Percentiles rank a stretch among this genome's conserved stretches.
Conservation (phyloP, 2,888 invertebrate genomes). For the Lepidocyrtoides sp. region DNA sequence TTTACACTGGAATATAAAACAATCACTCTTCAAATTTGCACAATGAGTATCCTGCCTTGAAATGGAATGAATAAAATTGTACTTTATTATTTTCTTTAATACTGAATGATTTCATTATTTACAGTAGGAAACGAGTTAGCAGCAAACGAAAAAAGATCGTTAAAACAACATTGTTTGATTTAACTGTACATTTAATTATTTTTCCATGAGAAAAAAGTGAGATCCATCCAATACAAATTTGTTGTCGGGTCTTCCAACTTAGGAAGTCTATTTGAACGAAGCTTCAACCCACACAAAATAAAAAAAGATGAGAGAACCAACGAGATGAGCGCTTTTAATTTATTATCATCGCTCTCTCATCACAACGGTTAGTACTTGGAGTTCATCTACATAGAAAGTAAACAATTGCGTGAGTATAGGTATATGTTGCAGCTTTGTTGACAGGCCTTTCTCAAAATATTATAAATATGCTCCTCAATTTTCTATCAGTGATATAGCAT, state of each 20-base stretch:
- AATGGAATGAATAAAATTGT: too few species aligned
- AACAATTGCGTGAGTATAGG: background rate
- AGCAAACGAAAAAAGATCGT: too few species aligned
- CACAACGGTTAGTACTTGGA: background rate
- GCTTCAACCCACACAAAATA: background rate
- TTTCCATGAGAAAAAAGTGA: too few species aligned
- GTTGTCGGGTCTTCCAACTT: background rate
- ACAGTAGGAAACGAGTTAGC: too few species aligned
- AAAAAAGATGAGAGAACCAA: background rate
- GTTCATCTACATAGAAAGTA: background rate
- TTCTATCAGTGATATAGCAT: background rate
- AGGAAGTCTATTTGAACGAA: background rate
- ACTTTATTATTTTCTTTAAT: too few species aligned
- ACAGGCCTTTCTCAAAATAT: slow-evolving; percentile 49
- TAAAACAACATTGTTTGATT: too few species aligned
- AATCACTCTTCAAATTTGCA: too few species aligned
- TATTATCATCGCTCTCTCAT: background rate
- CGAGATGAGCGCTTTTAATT: slow-evolving; percentile 20
- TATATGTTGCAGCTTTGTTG: background rate
- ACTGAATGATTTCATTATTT: too few species aligned
- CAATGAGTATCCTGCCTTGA: too few species aligned
- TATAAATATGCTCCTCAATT: slow-evolving; percentile 54
- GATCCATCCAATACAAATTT: too few species aligned
- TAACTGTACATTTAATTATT: too few species aligned
- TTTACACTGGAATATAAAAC: too few species aligned